Percentiles rank a stretch among this genome's conserved stretches.
Evolutionary conservation across 2,797 vertebrate genomes (phyloP).

Genomic region (Silurus aristotelis): DNA sequence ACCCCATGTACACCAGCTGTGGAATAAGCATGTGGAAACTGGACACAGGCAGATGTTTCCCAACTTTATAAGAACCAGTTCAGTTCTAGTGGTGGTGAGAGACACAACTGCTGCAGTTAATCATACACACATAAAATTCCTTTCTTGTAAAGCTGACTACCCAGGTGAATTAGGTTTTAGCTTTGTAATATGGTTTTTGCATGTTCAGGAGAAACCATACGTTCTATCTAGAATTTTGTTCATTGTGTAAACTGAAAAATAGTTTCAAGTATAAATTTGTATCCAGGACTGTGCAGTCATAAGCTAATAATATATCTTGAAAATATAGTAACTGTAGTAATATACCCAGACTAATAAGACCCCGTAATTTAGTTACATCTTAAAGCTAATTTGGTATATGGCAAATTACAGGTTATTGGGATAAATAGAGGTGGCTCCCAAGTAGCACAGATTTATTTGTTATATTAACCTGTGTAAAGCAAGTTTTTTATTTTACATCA

Average conservation of each 20-base stretch:
- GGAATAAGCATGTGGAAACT: background rate
- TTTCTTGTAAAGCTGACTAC: background rate
- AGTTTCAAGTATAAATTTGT: background rate
- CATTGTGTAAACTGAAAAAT: background rate
- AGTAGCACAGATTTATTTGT: background rate
- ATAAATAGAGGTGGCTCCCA: background rate
- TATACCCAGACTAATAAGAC: background rate
- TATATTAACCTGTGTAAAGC: background rate
- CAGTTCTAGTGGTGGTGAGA: background rate
- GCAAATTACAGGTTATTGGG: background rate
- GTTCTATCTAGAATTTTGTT: background rate
- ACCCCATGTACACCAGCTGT: background rate
- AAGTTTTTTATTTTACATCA: background rate
- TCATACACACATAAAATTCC: background rate
- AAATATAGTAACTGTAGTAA: background rate
- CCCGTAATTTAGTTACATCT: background rate
- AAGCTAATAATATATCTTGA: background rate
- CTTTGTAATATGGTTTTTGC: background rate
- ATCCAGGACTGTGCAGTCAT: background rate
- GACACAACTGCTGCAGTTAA: background rate
- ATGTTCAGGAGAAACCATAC: background rate
- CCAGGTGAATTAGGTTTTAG: background rate
- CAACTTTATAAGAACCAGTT: background rate
- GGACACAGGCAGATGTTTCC: background rate
- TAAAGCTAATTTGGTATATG: background rate